Base-by-base conservation (phyloP, 2,888 invertebrate genomes). In the Shargacucullia verbasci region DNA sequence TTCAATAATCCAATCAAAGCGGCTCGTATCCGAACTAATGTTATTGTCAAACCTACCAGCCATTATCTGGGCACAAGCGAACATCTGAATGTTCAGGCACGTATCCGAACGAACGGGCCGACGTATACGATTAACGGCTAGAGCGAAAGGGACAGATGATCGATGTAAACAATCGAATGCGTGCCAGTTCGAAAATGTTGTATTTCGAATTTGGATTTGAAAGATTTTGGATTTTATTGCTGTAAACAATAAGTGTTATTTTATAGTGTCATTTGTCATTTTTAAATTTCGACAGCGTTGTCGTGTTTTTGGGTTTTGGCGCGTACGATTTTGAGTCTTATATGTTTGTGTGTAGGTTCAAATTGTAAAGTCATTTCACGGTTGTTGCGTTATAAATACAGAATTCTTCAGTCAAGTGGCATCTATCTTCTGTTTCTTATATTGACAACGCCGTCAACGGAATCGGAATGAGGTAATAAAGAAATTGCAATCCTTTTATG, bases 1-100 rank as follows among this genome's bases (percentile, higher is more conserved):
- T 90, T 90, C 89, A 90, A 90, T 91, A 91, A 90, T 88, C 90
- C 89, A 90, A 91, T 91, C 91, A 91, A 87, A 89, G 85, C 84
- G 82, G 82, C 81, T 85, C 85, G 85, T 82, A 86, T 84, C 83
- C 83, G 81, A 85, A 89, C 89, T 90, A 90, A 90, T 90, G 90
- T 90, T 91, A 90, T 91, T 90, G 91, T 91, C 91, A 88, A 89
- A 87, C 86, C 86, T 85, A 84, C 84, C 80, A 83, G 84, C 90
- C 84, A 90, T 90, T 90, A 90, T 86, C 85, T 84, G 83, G 65
- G 81, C 81, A 78, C 80, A 83, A 87, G 86, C 84, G 84, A 85
- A 80, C 84, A 88, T 89, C 87, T 82, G 84, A 87, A 91, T 90
- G 91, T 86, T 87, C 86, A 84, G 91, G 87, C 91, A 91, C 90